Evolutionary conservation across 2,797 vertebrate genomes (phyloP), one percentile per base, ranked within the genome.

Genomic region (Brachyalestes nurse): DNA sequence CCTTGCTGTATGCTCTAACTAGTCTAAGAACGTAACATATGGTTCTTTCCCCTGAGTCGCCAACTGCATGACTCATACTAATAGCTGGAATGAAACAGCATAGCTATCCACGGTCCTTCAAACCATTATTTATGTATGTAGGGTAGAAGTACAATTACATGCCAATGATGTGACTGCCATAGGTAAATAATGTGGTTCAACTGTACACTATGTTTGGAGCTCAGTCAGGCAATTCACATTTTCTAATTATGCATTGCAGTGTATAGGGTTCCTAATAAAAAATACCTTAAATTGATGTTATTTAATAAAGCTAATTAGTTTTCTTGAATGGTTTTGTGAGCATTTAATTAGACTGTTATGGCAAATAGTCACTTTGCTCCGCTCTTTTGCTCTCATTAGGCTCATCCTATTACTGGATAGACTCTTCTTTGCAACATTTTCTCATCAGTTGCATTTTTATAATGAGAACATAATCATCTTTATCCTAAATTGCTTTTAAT

Each of bases 381-480:
- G 57, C 74, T 81, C 75, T 84, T 82, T 84, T 84, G 80, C 65
- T 61, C 77, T 72, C 80, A 82, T 82, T 82, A 82, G 60, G 53
- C 61, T 28, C 62, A 79, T 73, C 62, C 66, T 62, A 53, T 77
- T 79, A 77, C 61, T 17, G 79, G 80, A 76, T 72, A 65, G 64
- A 45, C 42, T 47, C 53, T 38, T 65, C 61, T 75, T 79, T 82
- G 57, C 75, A 78, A 75, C 82, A 78, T 84, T 62, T 70, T 47
- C 72, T 78, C 75, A 78, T 75, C 62, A 70, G 64, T 53, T 82
- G 77, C 76, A 47, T 66, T 82, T 79, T 67, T 79, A 64, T 82
- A 82, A 82, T 76, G 66, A 84, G 70, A 79, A 70, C 7, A 76
- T 76, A 70, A 53, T 72, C 74, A 58, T 70, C 65, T 78, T 77